Evolutionary conservation across 2,797 vertebrate species (phyloP).

Genomic region (Sebastes cheni): DNA sequence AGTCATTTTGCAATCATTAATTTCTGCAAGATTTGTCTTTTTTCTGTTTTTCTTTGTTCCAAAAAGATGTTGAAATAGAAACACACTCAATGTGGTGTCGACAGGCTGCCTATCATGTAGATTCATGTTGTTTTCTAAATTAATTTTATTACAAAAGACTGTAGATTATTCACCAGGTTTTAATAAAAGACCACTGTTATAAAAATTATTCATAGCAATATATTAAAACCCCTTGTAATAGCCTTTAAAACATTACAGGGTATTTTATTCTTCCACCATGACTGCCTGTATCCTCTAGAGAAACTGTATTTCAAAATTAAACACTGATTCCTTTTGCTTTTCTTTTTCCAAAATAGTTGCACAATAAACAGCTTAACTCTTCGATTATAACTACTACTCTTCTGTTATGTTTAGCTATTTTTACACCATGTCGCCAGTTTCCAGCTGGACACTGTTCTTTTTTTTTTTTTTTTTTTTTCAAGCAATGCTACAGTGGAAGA

Average conservation of each 20-base stretch:
- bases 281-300: not conserved
- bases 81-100: not conserved
- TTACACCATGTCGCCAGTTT: conserved; percentile 17
- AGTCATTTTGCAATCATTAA: not conserved
- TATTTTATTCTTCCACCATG: not conserved
- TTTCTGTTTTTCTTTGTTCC: not conserved
- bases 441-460: not conserved
- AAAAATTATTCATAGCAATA: not conserved
- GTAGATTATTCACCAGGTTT: not conserved
- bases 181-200: not conserved
- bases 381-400: conserved; percentile 15
- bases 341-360: not conserved
- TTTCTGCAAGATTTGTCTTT: not conserved
- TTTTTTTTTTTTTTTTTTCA: not conserved
- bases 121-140: not conserved
- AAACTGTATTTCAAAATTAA: not conserved
- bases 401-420: conserved; percentile 29
- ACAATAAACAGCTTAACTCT: not conserved
- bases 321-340: not conserved
- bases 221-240: not conserved
- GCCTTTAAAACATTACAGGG: not conserved
- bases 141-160: not conserved
- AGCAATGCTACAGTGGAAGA: not conserved
- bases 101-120: not conserved
- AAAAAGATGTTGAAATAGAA: conserved; percentile 14